These are phyloP conservation scores for Dynastes maya DNA, from an alignment of 2,888 invertebrate species.

Conservation along the genomic window DNA sequence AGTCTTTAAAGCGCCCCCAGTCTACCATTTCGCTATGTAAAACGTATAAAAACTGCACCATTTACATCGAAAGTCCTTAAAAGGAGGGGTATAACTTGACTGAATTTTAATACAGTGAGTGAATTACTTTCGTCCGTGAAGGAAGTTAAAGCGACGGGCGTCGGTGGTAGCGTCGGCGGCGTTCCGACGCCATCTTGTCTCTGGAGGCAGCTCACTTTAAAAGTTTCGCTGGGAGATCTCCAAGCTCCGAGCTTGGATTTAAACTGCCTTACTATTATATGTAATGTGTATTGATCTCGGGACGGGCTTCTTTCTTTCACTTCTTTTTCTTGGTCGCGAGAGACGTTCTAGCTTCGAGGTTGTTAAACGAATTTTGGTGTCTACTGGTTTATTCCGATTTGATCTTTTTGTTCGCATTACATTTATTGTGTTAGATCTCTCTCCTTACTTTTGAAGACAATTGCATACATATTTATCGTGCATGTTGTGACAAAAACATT, in stretches of 20 bases:
- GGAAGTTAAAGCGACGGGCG: constrained; percentile 54
- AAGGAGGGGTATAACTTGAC: constrained; percentile 60
- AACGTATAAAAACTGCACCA: constrained; percentile 65
- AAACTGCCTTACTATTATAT: constrained; percentile 67
- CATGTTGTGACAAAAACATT: too few species aligned
- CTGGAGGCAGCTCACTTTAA: constrained; percentile 68
- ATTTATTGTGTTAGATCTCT: too few species aligned
- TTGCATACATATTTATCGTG: too few species aligned
- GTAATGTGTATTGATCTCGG: constrained; percentile 66
- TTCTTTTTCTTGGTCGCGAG: background rate
- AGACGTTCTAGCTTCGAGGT: background rate
- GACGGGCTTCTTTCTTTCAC: constrained; percentile 35
- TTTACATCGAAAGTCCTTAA: constrained; percentile 65
- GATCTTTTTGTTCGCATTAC: too few species aligned
- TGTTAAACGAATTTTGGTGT: constrained; percentile 14
- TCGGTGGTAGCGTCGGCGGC: constrained; percentile 43
- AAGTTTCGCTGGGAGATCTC: constrained; percentile 65
- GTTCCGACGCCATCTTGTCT: constrained; percentile 66
- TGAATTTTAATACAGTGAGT: constrained; percentile 65
- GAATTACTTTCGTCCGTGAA: constrained; percentile 63
- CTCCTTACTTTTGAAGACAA: too few species aligned
- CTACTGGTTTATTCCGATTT: too few species aligned
- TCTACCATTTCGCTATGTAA: constrained; percentile 39
- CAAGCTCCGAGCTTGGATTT: constrained; percentile 63
- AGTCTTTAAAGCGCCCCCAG: constrained; percentile 18